These are phyloP conservation scores for Orchesella cincta DNA, from an alignment of 1,140 invertebrate species.

Conservation along the genomic window DNA sequence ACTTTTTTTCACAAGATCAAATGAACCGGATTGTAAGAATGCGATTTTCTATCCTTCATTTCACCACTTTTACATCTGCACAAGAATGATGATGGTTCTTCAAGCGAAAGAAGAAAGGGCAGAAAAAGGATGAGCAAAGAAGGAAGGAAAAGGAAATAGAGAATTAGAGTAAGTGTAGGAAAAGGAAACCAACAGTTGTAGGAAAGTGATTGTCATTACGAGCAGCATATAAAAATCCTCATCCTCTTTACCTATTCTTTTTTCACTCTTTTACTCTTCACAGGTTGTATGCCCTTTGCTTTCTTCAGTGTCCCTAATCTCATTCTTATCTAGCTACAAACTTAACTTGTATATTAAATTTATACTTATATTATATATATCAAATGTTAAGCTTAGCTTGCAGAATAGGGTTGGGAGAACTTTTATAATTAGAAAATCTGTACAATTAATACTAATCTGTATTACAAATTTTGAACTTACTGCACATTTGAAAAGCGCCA, in stretches of 20 bases:
- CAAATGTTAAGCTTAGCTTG: too few species aligned
- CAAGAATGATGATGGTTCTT: not conserved
- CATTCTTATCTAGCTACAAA: too few species aligned
- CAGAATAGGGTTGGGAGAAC: too few species aligned
- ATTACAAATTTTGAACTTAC: too few species aligned
- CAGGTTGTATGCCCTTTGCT: too few species aligned
- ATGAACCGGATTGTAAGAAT: slow-evolving; percentile 37
- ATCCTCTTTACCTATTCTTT: too few species aligned
- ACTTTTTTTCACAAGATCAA: slow-evolving; percentile 21
- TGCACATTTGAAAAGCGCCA: slow-evolving; percentile 52
- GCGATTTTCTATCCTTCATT: slow-evolving; percentile 20
- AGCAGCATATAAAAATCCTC: not conserved
- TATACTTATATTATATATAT: too few species aligned
- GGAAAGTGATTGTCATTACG: not conserved
- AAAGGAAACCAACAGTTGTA: slow-evolving; percentile 2
- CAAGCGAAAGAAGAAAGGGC: not conserved
- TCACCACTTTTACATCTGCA: slow-evolving; percentile 11
- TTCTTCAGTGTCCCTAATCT: too few species aligned
- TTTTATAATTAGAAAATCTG: too few species aligned
- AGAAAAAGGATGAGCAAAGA: not conserved
- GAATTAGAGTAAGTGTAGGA: slow-evolving; percentile 7
- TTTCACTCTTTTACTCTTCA: too few species aligned
- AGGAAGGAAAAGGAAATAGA: not conserved
- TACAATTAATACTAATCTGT: too few species aligned
- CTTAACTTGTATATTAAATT: too few species aligned